A percentile compares a stretch with the other conserved stretches of the same genome.
phyloP scores from a whole-genome alignment of 2,797 vertebrate genomes.

The Gadopsis bispinosus region DNA sequence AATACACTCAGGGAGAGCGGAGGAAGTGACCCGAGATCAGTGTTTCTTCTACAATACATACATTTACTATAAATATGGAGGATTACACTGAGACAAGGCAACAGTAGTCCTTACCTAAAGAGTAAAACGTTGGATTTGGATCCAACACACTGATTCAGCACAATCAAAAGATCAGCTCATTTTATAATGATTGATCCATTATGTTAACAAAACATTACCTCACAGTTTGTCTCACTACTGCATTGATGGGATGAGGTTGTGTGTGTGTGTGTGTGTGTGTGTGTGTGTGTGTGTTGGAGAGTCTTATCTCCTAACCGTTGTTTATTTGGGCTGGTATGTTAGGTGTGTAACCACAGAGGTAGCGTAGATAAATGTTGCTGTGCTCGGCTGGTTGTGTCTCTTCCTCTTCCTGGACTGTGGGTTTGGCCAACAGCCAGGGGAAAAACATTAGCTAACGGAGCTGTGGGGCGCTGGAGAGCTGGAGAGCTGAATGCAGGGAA shows the following conservation, averaged over 20 bases:
- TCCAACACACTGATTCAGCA: slow-evolving; percentile 3
- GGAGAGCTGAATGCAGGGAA: slow-evolving; percentile 7
- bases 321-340: slow-evolving; percentile 26
- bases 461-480: slow-evolving; percentile 37
- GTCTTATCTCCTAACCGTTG: slow-evolving; percentile 13
- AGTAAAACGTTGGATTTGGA: too few species aligned
- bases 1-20: slow-evolving; percentile 5
- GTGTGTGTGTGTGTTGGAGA: neutral
- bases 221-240: neutral
- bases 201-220: neutral
- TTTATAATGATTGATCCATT: neutral
- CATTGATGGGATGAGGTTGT: slow-evolving; percentile 5
- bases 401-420: slow-evolving; percentile 44
- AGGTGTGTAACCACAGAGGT: slow-evolving; percentile 34
- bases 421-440: slow-evolving; percentile 27
- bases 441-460: slow-evolving; percentile 24
- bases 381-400: slow-evolving; percentile 22
- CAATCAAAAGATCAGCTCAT: neutral
- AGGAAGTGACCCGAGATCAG: slow-evolving; percentile 7
- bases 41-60: neutral
- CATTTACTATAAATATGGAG: neutral
- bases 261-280: neutral
- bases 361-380: slow-evolving; percentile 11
- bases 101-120: neutral
- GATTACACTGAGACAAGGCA: neutral